Evolutionary conservation across 2,888 invertebrate species (phyloP).

Genomic region (Scaptomyza polygonia): DNA sequence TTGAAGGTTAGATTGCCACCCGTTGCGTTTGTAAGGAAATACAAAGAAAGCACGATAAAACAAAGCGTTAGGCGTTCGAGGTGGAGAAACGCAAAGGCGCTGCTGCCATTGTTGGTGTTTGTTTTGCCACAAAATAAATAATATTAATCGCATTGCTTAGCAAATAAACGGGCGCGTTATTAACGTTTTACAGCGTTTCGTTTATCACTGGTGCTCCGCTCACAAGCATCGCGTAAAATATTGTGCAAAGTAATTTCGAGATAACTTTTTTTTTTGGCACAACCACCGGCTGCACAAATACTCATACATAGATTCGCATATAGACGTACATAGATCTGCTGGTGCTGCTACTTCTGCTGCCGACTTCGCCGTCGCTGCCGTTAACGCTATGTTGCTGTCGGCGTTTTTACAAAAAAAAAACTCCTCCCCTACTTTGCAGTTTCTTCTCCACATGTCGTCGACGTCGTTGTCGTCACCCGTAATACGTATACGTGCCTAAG

Average conservation of each 20-base stretch:
- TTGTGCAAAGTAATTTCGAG: slow-evolving; percentile 61
- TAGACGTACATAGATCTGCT: slow-evolving; percentile 13
- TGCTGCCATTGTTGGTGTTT: slow-evolving; percentile 50
- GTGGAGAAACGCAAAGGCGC: slow-evolving; percentile 36
- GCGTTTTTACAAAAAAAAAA: slow-evolving; percentile 44
- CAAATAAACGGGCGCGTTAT: slow-evolving; percentile 56
- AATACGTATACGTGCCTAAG: slow-evolving; percentile 73
- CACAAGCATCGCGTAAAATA: slow-evolving; percentile 31
- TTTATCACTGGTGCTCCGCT: slow-evolving; percentile 41
- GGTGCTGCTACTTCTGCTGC: slow-evolving; percentile 26
- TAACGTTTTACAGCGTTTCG: slow-evolving; percentile 49
- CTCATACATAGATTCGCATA: slow-evolving; percentile 6
- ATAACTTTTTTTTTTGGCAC: slow-evolving; percentile 55
- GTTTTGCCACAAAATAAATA: slow-evolving; percentile 71
- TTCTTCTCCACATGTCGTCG: slow-evolving; percentile 68
- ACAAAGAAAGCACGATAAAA: slow-evolving; percentile 71
- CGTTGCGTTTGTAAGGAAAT: slow-evolving; percentile 55
- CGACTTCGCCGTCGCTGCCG: slow-evolving; percentile 20
- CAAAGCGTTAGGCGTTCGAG: slow-evolving; percentile 51
- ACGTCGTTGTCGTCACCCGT: slow-evolving; percentile 48
- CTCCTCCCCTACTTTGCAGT: slow-evolving; percentile 73
- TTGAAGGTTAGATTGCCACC: slow-evolving; percentile 81
- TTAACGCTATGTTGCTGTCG: slow-evolving; percentile 34
- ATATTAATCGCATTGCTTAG: slow-evolving; percentile 67
- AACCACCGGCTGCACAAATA: slow-evolving; percentile 75